Conservation (phyloP, 2,888 invertebrate species). For the Archaeoteleia sp. region DNA sequence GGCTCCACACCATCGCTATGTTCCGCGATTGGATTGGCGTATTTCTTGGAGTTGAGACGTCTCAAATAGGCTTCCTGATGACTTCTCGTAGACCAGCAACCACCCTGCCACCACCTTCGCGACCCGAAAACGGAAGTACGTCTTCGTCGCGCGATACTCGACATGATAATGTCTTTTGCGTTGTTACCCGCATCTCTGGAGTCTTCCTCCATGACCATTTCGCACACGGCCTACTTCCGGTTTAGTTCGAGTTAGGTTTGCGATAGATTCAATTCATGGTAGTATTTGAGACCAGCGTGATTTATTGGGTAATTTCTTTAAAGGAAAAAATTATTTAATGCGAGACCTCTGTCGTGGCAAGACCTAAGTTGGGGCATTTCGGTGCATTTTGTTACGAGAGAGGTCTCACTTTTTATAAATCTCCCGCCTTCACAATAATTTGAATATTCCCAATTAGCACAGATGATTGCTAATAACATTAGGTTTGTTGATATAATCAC, state of each 20-base stretch:
- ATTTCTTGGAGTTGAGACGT: conserved; percentile 69
- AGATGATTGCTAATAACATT: too few species aligned
- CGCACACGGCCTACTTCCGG: neutral
- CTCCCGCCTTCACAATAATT: too few species aligned
- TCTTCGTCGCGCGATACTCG: conserved; percentile 70
- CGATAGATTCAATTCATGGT: too few species aligned
- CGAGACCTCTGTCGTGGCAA: too few species aligned
- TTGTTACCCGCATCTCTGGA: conserved; percentile 47
- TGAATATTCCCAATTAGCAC: too few species aligned
- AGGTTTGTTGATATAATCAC: too few species aligned
- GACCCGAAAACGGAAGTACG: conserved; percentile 69
- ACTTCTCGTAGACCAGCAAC: conserved; percentile 72
- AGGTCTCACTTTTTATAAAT: too few species aligned
- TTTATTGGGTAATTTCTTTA: too few species aligned
- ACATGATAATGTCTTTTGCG: conserved; percentile 60
- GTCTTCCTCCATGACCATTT: conserved; percentile 52
- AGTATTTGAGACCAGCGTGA: conserved; percentile 12
- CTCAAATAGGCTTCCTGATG: conserved; percentile 73
- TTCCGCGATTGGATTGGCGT: conserved; percentile 47
- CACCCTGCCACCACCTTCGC: conserved; percentile 72
- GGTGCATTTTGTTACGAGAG: too few species aligned
- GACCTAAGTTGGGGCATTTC: too few species aligned
- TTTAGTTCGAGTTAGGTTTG: too few species aligned
- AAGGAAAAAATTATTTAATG: too few species aligned
- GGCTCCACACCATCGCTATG: neutral